Evolutionary conservation across 2,888 invertebrate genomes (phyloP).

Genomic region (Chorisops tibialis): DNA sequence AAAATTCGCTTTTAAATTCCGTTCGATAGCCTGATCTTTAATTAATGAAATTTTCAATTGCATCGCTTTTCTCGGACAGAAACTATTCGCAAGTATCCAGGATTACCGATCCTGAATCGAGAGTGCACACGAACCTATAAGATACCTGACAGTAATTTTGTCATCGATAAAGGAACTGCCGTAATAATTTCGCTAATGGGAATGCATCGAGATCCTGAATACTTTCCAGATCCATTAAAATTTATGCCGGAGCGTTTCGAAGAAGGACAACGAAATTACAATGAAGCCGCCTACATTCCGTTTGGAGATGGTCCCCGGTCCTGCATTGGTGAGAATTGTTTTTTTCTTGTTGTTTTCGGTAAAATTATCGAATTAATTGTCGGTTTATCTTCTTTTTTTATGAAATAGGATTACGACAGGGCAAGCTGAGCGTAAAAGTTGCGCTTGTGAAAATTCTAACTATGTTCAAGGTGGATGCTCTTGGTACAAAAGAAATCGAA

Average conservation of each 20-base stretch:
- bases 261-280: slow-evolving; percentile 40
- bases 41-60: not conserved
- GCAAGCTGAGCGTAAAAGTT: slow-evolving; percentile 45
- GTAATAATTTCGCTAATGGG: slow-evolving; percentile 49
- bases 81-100: slow-evolving; percentile 52
- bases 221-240: slow-evolving; percentile 50
- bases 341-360: slow-evolving; percentile 44
- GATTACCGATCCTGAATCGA: slow-evolving; percentile 49
- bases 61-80: slow-evolving; percentile 38
- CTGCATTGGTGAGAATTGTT: slow-evolving; percentile 39
- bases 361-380: slow-evolving; percentile 30
- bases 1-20: not conserved
- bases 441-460: slow-evolving; percentile 44
- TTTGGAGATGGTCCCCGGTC: slow-evolving; percentile 50
- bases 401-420: slow-evolving; percentile 44
- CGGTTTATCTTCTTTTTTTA: not conserved
- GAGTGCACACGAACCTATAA: slow-evolving; percentile 47
- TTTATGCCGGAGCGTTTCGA: slow-evolving; percentile 52
- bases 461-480: slow-evolving; percentile 42
- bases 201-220: slow-evolving; percentile 50
- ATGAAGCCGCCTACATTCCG: slow-evolving; percentile 44
- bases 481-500: slow-evolving; percentile 41
- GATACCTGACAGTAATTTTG: slow-evolving; percentile 44
- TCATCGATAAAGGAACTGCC: slow-evolving; percentile 47
- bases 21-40: not conserved